Evolutionary conservation across 1,140 invertebrate genomes (phyloP).

Genomic region (Heliconius nattereri): DNA sequence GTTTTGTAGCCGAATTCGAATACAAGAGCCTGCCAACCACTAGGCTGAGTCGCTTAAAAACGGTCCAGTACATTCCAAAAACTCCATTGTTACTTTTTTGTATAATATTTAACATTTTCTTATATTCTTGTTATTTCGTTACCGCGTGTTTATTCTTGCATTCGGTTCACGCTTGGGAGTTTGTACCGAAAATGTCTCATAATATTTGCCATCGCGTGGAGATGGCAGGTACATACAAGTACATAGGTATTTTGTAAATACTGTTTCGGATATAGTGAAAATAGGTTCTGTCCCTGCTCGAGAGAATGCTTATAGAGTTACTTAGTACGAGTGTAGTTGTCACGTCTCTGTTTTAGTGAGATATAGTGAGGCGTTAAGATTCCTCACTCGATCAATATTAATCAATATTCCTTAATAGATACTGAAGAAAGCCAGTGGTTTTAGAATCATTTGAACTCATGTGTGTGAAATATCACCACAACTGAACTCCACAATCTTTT

Average conservation of each 20-base stretch:
- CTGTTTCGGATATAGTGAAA: neutral
- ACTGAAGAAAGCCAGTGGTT: no score
- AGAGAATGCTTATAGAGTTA: neutral
- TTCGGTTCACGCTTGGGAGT: neutral
- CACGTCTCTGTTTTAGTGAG: no score
- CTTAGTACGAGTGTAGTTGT: no score
- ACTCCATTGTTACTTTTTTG: neutral
- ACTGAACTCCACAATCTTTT: no score
- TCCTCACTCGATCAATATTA: no score
- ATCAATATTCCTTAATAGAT: no score
- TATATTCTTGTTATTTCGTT: neutral
- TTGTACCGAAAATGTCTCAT: neutral
- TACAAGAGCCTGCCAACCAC: neutral
- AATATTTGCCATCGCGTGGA: neutral
- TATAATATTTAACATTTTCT: conserved; percentile 7
- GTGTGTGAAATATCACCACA: no score
- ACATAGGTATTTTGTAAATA: neutral
- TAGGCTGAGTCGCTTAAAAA: neutral
- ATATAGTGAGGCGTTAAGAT: no score
- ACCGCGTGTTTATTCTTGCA: neutral
- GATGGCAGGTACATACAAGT: neutral
- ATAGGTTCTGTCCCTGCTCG: neutral
- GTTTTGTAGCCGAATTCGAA: neutral
- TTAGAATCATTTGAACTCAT: no score
- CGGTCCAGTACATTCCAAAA: neutral